Evolutionary conservation across 2,797 vertebrate species (phyloP).

Genomic region (Sebastolobus altivelis): DNA sequence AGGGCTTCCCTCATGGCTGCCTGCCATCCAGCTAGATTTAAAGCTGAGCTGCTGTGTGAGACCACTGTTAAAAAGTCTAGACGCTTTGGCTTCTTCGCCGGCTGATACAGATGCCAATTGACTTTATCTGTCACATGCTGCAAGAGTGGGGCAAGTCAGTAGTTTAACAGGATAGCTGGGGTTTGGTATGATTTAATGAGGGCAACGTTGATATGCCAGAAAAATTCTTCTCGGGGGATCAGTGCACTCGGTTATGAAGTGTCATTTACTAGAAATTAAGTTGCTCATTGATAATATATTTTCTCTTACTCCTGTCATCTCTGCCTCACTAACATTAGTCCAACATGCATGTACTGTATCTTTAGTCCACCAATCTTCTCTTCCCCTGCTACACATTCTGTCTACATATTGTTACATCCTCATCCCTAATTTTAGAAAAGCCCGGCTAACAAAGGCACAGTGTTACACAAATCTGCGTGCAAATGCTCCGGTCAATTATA

Average conservation of each 20-base stretch:
- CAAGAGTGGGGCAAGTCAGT: neutral
- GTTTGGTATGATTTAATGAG: constrained; percentile 5
- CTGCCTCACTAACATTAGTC: neutral
- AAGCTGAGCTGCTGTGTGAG: constrained; percentile 45
- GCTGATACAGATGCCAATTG: constrained; percentile 32
- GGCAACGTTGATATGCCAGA: neutral
- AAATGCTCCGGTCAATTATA: constrained; percentile 30
- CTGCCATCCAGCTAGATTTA: constrained; percentile 63
- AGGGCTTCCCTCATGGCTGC: constrained; percentile 48
- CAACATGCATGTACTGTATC: neutral
- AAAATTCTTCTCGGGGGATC: neutral
- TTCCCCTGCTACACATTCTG: neutral
- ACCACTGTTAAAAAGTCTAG: constrained; percentile 31
- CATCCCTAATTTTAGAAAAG: constrained; percentile 39
- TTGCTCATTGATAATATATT: neutral
- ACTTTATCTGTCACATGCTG: constrained; percentile 31
- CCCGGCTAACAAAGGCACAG: constrained; percentile 49
- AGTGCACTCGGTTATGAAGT: neutral
- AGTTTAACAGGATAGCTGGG: neutral
- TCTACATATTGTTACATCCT: constrained; percentile 8
- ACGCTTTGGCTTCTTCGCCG: constrained; percentile 35
- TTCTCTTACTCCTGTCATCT: neutral
- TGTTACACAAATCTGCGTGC: constrained; percentile 46
- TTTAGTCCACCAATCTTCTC: neutral
- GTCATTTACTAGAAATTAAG: neutral